Evolutionary conservation across 2,797 vertebrate genomes (phyloP), one percentile per base, ranked within the genome.

Genomic region (Momotus momota): DNA sequence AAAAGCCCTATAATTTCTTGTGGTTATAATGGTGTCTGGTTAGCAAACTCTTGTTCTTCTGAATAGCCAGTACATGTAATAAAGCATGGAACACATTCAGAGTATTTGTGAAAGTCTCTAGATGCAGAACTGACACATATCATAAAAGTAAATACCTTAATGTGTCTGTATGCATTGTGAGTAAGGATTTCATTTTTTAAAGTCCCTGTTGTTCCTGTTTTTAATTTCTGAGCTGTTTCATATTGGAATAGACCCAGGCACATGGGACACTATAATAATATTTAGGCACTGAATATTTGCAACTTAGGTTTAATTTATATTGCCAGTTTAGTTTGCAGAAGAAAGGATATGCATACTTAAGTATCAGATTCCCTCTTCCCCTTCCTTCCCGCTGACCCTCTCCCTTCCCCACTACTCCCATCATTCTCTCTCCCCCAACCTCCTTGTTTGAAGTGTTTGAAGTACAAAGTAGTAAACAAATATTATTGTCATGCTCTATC

Each of bases 181-280:
- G 79, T 90, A 43, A 96, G 64, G 88, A 84, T 95, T 97, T 81
- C 35, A 67, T 77, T 92, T 94, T 86, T 90, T 49, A 12, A 94
- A 60, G 64, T 88, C 71, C 10, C 43, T 67, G 22, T 85, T 95
- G 43, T 95, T 95, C 55, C 48, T 57, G 1, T 60, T 70, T 87
- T 93, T 94, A 93, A 90, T 92, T 96, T 86, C 72, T 67, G 51
- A 90, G 81, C 38, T 78, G 18, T 91, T 91, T 95, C 35, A 20
- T 91, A 65, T 26, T 89, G 72, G 79, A 82, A 66, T 86, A 83
- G 71, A 55, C 49, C 60, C 46, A 81, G 70, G 41, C 70, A 83
- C 25, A 19, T 80, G 80, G 75, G 67, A 86, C n/a, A 22, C n/a
- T 78, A 26, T 81, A 88, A 45, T 82, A 93, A 78, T 72, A 90